phyloP scores from a whole-genome alignment of 2,888 invertebrate species.

The Dugesia japonica region DNA sequence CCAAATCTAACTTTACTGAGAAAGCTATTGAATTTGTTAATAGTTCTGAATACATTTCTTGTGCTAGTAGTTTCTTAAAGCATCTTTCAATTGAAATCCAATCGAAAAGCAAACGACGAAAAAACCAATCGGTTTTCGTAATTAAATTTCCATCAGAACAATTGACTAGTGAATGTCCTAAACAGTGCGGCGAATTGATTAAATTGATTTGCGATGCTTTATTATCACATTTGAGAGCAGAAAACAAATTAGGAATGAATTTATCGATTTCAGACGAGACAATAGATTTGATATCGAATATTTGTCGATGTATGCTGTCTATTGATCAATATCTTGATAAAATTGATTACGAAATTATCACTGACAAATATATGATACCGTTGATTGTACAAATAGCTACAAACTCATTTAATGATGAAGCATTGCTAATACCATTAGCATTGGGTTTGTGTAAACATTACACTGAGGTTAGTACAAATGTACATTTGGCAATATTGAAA shows the following conservation, averaged over 20 bases:
- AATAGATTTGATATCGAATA: neutral
- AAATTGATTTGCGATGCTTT: neutral
- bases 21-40: neutral
- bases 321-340: conserved; percentile 4
- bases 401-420: neutral
- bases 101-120: neutral
- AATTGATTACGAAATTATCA: neutral
- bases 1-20: neutral
- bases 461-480: neutral
- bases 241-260: neutral
- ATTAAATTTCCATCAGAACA: neutral
- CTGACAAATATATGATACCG: neutral
- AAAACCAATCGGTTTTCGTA: neutral
- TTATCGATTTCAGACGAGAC: neutral
- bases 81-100: neutral
- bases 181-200: neutral
- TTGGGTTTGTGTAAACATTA: neutral
- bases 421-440: neutral
- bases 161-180: neutral
- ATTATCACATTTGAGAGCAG: neutral
- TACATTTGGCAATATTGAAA: neutral
- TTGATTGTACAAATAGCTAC: neutral
- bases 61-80: neutral
- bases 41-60: neutral
- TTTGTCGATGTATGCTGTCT: neutral